These are phyloP conservation scores for Macaca fascicularis DNA, from an alignment of 2,113 vertebrate species.

Conservation along the genomic window DNA sequence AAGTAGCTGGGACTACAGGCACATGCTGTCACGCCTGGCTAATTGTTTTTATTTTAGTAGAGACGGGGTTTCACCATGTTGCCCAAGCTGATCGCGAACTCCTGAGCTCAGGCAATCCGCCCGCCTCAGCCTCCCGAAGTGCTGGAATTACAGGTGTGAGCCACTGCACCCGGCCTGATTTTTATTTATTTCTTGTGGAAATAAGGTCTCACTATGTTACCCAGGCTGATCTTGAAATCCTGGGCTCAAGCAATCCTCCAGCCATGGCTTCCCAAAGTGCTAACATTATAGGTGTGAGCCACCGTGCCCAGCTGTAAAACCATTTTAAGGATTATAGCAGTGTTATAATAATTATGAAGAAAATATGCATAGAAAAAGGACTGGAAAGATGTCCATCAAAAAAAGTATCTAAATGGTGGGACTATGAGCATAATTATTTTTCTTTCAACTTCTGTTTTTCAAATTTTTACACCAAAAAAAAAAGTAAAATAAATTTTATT, in stretches of 20 bases:
- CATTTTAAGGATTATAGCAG: background rate
- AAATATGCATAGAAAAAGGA: slow-evolving; percentile 10
- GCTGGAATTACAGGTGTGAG: too few relatives aligned
- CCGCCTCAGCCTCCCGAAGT: too few relatives aligned
- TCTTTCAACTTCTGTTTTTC: slow-evolving; percentile 4
- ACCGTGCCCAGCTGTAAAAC: background rate
- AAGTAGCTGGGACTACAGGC: too few relatives aligned
- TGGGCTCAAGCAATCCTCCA: background rate
- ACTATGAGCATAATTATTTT: background rate
- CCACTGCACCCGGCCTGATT: too few relatives aligned
- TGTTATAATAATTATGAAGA: background rate
- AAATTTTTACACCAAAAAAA: background rate
- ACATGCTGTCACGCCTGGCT: too few relatives aligned
- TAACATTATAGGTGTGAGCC: background rate
- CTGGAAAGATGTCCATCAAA: background rate
- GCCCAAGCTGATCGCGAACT: too few relatives aligned
- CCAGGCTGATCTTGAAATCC: background rate
- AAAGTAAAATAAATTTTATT: background rate
- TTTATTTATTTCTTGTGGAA: too few relatives aligned
- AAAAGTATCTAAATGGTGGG: background rate
- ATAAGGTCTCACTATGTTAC: background rate
- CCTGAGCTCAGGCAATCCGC: too few relatives aligned
- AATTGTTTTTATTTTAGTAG: too few relatives aligned
- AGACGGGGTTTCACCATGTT: too few relatives aligned
- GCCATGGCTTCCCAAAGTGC: background rate